A percentile compares a stretch with the other conserved stretches of the same genome.
These are phyloP conservation scores for Diachasmimorpha longicaudata DNA, from an alignment of 1,140 invertebrate species.

Conservation along the genomic window DNA sequence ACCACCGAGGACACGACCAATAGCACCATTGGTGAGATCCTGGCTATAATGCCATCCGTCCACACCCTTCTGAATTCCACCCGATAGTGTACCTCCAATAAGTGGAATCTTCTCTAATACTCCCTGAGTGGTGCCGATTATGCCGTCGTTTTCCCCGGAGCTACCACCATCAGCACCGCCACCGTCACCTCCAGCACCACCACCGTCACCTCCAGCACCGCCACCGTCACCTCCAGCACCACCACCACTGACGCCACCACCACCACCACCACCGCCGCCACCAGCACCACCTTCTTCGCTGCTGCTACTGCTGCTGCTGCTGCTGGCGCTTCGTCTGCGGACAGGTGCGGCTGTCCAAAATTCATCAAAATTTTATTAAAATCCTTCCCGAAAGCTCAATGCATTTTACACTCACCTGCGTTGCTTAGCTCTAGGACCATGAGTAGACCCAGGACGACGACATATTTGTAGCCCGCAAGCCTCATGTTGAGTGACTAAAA, in stretches of 20 bases:
- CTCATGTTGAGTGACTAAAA: neutral
- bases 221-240: neutral
- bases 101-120: neutral
- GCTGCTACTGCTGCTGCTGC: neutral
- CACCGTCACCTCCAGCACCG: neutral
- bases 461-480: neutral
- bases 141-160: neutral
- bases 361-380: neutral
- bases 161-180: neutral
- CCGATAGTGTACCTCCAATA: neutral
- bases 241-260: neutral
- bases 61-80: neutral
- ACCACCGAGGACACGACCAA: conserved; percentile 28
- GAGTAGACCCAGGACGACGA: conserved; percentile 4
- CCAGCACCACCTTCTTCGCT: neutral
- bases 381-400: neutral
- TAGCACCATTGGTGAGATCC: conserved; percentile 16
- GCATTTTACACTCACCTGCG: neutral
- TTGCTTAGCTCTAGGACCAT: neutral
- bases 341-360: too few relatives aligned
- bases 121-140: neutral
- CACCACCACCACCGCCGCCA: neutral
- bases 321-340: neutral
- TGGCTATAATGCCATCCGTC: neutral
- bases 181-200: neutral